These are phyloP conservation scores for Bufotes viridis DNA, from an alignment of 2,797 vertebrate species.

Conservation along the genomic window DNA sequence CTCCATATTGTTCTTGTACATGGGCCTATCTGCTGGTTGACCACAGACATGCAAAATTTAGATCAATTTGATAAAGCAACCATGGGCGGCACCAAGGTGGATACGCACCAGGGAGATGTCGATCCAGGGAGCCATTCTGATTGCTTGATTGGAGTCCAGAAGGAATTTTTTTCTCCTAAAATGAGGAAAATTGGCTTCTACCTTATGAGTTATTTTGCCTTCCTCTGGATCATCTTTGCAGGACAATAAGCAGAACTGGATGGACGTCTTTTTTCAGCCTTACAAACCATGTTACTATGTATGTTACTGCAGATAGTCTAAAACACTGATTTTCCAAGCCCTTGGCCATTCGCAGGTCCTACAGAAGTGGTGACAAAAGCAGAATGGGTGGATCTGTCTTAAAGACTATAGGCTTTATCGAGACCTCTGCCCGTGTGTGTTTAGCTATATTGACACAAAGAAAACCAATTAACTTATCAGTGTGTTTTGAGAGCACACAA, in stretches of 20 bases:
- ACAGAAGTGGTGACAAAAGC: background rate
- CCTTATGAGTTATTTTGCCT: too few relatives aligned
- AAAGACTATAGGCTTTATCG: background rate
- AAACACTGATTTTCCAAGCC: too few relatives aligned
- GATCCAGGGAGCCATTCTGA: too few relatives aligned
- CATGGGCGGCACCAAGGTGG: background rate
- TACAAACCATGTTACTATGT: too few relatives aligned
- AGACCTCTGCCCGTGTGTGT: background rate
- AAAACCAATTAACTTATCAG: background rate
- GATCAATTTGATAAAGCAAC: background rate
- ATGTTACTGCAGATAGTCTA: too few relatives aligned
- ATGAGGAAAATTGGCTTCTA: too few relatives aligned
- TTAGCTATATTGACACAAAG: background rate
- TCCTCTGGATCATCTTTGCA: too few relatives aligned
- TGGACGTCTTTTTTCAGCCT: too few relatives aligned
- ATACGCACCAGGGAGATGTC: too few relatives aligned
- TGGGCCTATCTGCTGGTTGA: background rate
- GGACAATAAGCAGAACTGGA: too few relatives aligned
- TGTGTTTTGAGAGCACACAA: slow-evolving; percentile 1
- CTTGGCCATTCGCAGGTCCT: background rate
- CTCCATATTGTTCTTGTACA: background rate
- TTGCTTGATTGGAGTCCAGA: too few relatives aligned
- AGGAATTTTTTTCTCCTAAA: too few relatives aligned
- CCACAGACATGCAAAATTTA: background rate
- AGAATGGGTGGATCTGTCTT: background rate